Evolutionary conservation across 2,113 vertebrate genomes (phyloP).

Genomic region (Zapornia atra): DNA sequence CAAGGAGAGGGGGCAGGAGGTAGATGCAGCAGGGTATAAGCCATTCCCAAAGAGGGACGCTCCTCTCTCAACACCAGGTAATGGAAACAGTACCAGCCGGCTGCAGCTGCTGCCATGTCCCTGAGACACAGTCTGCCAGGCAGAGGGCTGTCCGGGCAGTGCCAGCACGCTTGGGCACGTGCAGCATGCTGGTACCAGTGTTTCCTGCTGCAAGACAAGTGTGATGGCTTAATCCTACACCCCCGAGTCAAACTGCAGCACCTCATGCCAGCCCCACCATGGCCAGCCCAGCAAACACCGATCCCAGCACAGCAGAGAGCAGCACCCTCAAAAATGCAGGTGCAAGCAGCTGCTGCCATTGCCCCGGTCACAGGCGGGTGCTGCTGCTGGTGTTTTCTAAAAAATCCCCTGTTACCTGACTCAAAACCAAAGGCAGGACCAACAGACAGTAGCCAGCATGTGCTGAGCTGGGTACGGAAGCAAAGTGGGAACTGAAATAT

Average conservation of each 20-base stretch:
- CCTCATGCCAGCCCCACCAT: background rate
- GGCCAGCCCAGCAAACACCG: background rate
- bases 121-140: background rate
- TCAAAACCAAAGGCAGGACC: background rate
- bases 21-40: background rate
- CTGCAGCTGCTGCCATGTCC: background rate
- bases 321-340: fast-evolving
- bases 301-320: background rate
- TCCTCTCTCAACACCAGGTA: constrained; percentile 31
- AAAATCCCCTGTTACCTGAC: constrained; percentile 5
- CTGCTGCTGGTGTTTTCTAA: background rate
- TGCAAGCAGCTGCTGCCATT: background rate
- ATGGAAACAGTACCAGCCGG: background rate
- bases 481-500: background rate
- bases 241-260: background rate
- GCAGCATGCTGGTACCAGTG: background rate
- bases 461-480: background rate
- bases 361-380: background rate
- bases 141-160: background rate
- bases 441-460: background rate
- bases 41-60: background rate
- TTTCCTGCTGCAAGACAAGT: background rate
- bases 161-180: background rate
- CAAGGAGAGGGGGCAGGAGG: background rate
- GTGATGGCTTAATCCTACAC: background rate